Percentiles rank a stretch among this genome's conserved stretches.
Evolutionary conservation across 2,113 vertebrate species (phyloP).

Genomic region (Sinocyclocheilus rhinocerous): DNA sequence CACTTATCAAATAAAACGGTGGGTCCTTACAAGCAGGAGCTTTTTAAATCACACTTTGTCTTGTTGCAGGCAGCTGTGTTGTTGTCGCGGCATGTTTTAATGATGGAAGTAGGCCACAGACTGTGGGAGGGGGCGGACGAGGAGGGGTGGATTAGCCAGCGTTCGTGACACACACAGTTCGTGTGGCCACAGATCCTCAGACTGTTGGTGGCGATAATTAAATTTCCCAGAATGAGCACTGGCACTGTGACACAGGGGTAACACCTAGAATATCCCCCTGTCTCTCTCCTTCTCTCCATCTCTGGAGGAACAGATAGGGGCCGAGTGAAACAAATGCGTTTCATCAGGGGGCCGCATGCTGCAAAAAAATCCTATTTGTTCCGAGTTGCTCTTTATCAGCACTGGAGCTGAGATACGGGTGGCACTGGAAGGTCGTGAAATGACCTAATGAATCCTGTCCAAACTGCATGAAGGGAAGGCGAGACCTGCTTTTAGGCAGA

Average conservation of each 20-base stretch:
- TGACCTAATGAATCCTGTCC: constrained; percentile 36
- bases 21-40: too few relatives aligned
- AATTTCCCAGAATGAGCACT: constrained; percentile 58
- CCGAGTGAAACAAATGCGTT: constrained; percentile 62
- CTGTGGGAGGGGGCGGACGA: background rate
- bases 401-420: constrained; percentile 40
- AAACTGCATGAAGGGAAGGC: background rate
- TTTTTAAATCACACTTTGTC: background rate
- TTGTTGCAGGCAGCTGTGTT: background rate
- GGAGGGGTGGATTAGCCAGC: background rate
- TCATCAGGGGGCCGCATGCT: constrained; percentile 56
- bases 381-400: constrained; percentile 59
- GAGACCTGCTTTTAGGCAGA: constrained; percentile 25
- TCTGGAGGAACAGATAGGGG: constrained; percentile 4
- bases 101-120: constrained; percentile 4
- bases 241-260: constrained; percentile 56
- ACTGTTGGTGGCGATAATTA: constrained; percentile 64
- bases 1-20: background rate
- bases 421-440: constrained; percentile 8
- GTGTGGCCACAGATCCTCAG: background rate
- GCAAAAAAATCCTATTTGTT: constrained; percentile 57
- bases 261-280: constrained; percentile 57
- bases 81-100: background rate
- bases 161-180: constrained; percentile 9
- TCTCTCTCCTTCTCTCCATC: background rate